These are phyloP conservation scores for Eupithecia subumbrata DNA, from an alignment of 2,888 invertebrate species.

Conservation along the genomic window DNA sequence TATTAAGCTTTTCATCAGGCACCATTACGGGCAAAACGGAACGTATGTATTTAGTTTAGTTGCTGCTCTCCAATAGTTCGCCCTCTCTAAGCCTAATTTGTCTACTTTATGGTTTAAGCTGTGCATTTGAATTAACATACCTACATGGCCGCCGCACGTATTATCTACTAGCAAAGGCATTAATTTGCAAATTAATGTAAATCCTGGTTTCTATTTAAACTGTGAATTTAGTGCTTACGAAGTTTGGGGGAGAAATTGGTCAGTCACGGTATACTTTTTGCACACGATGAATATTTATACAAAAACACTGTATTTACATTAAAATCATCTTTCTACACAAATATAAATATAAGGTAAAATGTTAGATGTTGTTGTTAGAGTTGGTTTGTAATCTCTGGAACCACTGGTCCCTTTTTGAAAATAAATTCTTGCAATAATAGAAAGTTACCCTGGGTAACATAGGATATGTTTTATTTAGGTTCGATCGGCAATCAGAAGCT, in stretches of 20 bases:
- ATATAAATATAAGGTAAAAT: not conserved
- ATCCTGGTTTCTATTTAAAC: slow-evolving; percentile 26
- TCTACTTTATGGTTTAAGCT: slow-evolving; percentile 48
- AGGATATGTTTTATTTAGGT: not conserved
- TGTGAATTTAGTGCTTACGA: slow-evolving; percentile 21
- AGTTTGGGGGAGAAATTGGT: slow-evolving; percentile 9
- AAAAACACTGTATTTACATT: not conserved
- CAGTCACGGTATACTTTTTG: not conserved
- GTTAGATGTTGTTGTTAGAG: too few species aligned
- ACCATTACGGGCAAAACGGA: slow-evolving; percentile 56
- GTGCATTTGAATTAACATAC: slow-evolving; percentile 40
- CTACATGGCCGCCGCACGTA: slow-evolving; percentile 15
- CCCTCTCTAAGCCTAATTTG: slow-evolving; percentile 50
- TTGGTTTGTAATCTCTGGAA: not conserved
- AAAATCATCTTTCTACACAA: not conserved
- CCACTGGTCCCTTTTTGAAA: not conserved
- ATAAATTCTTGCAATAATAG: not conserved
- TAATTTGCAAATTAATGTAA: slow-evolving; percentile 32
- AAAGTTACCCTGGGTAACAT: not conserved
- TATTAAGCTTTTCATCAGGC: slow-evolving; percentile 72
- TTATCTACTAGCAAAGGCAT: slow-evolving; percentile 26
- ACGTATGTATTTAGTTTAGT: slow-evolving; percentile 47
- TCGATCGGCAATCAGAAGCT: not conserved
- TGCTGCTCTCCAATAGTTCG: slow-evolving; percentile 45
- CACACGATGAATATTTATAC: not conserved